Evolutionary conservation across 64 coral and sea anemone species (phyloP), one percentile per base, ranked within the genome.

Genomic region (Montipora efflorescens): DNA sequence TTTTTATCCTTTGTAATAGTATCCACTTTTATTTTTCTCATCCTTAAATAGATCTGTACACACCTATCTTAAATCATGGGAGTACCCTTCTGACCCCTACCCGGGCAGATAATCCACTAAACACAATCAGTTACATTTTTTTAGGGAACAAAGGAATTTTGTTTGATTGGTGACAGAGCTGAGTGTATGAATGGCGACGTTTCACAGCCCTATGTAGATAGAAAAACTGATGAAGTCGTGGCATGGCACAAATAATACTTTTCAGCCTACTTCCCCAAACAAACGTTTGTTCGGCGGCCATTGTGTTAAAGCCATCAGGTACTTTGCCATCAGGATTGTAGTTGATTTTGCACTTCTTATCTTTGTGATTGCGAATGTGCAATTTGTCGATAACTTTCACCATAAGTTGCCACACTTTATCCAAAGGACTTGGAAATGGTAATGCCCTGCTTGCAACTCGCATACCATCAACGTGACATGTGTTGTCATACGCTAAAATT

Each of bases 401-500:
- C 16, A 88, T 16, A 48, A 2, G 47, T 44, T 18, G n/a, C 86
- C 86, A 88, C 20, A 88, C 20, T 69, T 23, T 50, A 43, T 88
- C 48, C 6, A 88, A 59, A 1, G 86, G 86, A 8, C 28, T 4
- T 74, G 64, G 66, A 9, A 88, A 48, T 12, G 86, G 86, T 53
- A 88, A 71, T 52, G n/a, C 47, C 22, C 75, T 50, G n/a, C 16
- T 49, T 13, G 66, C 4, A 7, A 48, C 86, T 19, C 71, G 43
- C 4, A 88, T 36, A 5, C 28, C 43, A 88, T 88, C 86, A 48
- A 88, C 25, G 18, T 88, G 86, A 28, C 86, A 88, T 66, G 75
- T 88, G 16, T 88, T 88, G 25, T 88, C 86, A 74, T 76, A 88
- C 28, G 86, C 86, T 69, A 88, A 73, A 4, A 88, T 22, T 13